Conservation (phyloP, 2,113 vertebrate genomes). For the Equus quagga region DNA sequence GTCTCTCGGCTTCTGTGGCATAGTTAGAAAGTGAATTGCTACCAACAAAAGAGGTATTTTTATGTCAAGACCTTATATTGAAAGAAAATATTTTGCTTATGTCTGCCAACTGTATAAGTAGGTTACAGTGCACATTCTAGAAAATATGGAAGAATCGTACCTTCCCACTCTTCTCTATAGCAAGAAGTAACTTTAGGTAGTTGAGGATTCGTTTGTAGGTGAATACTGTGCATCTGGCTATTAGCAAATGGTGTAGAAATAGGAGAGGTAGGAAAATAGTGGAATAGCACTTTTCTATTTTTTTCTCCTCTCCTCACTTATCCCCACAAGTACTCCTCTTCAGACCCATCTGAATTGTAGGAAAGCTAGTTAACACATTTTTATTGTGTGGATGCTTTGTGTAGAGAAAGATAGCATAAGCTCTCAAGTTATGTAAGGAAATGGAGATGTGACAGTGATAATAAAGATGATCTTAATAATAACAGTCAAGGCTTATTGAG, state of each 20-base stretch:
- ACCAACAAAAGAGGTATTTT: not conserved
- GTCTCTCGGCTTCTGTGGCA: not conserved
- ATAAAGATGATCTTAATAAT: not conserved
- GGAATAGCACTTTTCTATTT: not conserved
- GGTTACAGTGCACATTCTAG: not conserved
- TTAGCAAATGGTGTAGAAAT: not conserved
- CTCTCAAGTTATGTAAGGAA: not conserved
- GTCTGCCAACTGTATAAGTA: not conserved
- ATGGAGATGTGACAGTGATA: not conserved
- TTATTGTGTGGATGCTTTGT: not conserved
- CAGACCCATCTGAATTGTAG: not conserved
- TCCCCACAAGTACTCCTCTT: not conserved
- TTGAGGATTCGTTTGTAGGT: not conserved
- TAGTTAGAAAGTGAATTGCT: not conserved
- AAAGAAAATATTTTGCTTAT: constrained; percentile 32
- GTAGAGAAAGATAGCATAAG: not conserved
- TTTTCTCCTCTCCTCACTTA: not conserved
- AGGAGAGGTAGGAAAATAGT: not conserved
- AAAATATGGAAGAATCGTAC: not conserved
- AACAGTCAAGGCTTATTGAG: not conserved
- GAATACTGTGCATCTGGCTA: not conserved
- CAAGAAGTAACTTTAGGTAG: not conserved
- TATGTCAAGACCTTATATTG: not conserved
- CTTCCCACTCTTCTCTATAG: not conserved
- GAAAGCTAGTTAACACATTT: not conserved